A percentile compares a stretch with the other conserved stretches of the same genome.
Conservation (phyloP, 2,113 vertebrate species). For the Polypterus bichir region DNA sequence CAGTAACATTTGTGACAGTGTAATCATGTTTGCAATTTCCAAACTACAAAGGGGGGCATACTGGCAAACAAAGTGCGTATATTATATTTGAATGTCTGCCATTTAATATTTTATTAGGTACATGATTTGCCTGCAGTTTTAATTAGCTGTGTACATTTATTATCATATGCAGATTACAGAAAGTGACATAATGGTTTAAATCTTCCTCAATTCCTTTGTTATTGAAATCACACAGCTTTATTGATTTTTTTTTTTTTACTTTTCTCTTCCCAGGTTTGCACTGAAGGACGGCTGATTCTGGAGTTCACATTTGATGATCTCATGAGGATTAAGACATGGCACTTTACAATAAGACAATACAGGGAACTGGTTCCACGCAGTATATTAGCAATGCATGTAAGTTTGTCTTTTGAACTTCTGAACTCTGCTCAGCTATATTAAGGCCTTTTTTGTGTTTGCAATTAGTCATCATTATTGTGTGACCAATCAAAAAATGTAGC, state of each 20-base stretch:
- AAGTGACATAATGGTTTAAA: too few relatives aligned
- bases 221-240: constrained; percentile 12
- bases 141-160: constrained; percentile 23
- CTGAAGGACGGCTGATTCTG: constrained; percentile 93
- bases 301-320: constrained; percentile 98
- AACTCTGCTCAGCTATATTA: too few relatives aligned
- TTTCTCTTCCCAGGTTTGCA: constrained; percentile 73
- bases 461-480: too few relatives aligned
- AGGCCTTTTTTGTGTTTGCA: too few relatives aligned
- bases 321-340: constrained; percentile 99
- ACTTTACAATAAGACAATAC: constrained; percentile 98
- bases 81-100: too few relatives aligned
- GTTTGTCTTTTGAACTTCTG: constrained; percentile 28
- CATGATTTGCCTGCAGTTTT: constrained; percentile 26
- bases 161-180: background rate
- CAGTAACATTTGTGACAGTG: too few relatives aligned
- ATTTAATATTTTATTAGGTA: background rate
- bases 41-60: too few relatives aligned
- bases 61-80: too few relatives aligned
- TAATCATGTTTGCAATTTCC: too few relatives aligned
- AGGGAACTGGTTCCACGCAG: constrained; percentile 92
- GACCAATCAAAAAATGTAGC: too few relatives aligned
- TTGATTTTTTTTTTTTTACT: constrained; percentile 22
- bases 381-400: constrained; percentile 98
- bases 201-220: too few relatives aligned